Conservation (phyloP, 2,797 vertebrate genomes). For the Anomalospiza imberbis region DNA sequence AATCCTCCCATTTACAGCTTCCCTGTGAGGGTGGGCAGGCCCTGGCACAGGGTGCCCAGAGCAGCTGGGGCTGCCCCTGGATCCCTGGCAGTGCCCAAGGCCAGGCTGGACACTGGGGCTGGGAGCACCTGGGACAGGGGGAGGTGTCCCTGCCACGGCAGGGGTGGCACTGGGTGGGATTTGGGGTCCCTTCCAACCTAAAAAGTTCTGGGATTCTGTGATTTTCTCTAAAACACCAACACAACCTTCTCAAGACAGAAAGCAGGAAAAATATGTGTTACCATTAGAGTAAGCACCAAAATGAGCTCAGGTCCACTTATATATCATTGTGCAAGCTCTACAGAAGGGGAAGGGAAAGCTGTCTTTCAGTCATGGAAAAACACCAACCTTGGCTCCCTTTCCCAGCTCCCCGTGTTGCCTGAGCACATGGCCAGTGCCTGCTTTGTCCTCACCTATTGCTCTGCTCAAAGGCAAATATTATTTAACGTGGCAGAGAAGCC, state of each 20-base stretch:
- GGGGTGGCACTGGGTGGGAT: rapidly evolving
- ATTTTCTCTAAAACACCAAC: background rate
- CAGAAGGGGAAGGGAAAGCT: background rate
- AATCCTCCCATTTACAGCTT: background rate
- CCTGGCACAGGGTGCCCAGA: background rate
- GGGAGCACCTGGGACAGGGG: background rate
- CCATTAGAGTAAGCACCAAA: background rate
- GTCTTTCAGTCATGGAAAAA: background rate
- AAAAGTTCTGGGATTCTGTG: background rate
- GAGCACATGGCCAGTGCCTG: background rate
- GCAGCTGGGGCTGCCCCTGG: background rate
- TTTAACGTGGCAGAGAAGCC: background rate
- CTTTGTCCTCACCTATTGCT: background rate
- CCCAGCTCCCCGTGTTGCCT: background rate
- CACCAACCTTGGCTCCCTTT: background rate
- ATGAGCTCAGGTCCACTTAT: background rate
- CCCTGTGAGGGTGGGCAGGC: background rate
- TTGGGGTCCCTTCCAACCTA: rapidly evolving
- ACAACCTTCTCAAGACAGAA: background rate
- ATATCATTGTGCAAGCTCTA: rapidly evolving
- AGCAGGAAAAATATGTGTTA: background rate
- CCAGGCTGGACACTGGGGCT: background rate
- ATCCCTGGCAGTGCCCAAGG: background rate
- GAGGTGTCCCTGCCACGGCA: background rate
- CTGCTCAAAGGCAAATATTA: background rate